These are phyloP conservation scores for Taenioides sp. DNA, from an alignment of 2,797 vertebrate species.

Conservation along the genomic window DNA sequence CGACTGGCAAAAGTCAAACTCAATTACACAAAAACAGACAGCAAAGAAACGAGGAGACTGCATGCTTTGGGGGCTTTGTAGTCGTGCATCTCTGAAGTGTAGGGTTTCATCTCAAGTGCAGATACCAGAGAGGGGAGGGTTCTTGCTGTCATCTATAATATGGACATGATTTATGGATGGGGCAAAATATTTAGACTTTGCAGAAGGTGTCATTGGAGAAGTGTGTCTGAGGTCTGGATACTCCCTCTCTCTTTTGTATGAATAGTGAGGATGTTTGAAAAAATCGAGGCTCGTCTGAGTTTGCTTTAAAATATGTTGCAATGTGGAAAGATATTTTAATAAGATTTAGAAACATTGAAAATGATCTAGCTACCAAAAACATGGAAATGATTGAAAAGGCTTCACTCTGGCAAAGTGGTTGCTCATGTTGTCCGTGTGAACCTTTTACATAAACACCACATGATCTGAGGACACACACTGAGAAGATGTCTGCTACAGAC, in stretches of 20 bases:
- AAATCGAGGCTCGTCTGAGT: neutral
- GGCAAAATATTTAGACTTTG: neutral
- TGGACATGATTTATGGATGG: conserved; percentile 6
- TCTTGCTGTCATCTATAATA: conserved; percentile 9
- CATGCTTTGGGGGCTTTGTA: conserved; percentile 24
- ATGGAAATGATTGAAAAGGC: neutral
- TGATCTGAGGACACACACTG: conserved; percentile 41
- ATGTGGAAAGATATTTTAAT: too few relatives aligned
- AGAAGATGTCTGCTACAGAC: conserved; percentile 31
- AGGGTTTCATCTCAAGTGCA: conserved; percentile 22
- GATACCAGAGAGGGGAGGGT: conserved; percentile 8
- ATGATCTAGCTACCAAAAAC: neutral
- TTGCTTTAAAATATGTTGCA: neutral
- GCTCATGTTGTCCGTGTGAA: neutral
- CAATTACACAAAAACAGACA: conserved; percentile 23
- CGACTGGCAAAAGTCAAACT: conserved; percentile 34
- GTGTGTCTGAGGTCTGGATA: neutral
- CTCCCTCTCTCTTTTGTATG: neutral
- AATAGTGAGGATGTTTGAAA: neutral
- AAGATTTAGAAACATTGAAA: too few relatives aligned
- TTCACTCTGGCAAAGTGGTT: neutral
- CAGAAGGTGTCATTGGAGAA: conserved; percentile 12
- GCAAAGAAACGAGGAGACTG: conserved; percentile 16
- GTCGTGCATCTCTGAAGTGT: conserved; percentile 10
- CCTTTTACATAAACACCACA: conserved; percentile 6